Percentiles rank a stretch among this genome's conserved stretches.
Evolutionary conservation across 2,888 invertebrate species (phyloP).

Genomic region (Ormyrus rosae): DNA sequence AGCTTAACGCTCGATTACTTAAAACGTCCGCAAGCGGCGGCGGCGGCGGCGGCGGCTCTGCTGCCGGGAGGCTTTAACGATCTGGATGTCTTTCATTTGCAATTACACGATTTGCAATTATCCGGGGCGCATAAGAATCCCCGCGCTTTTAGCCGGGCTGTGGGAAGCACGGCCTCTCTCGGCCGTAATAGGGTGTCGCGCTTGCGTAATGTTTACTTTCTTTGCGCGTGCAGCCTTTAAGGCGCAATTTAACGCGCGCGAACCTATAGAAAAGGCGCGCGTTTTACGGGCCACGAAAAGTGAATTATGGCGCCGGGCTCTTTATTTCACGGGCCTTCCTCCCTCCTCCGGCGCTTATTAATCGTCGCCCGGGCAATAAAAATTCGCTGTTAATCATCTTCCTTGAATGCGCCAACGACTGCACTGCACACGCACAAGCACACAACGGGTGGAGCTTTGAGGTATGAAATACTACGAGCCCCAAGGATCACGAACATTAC

Average conservation of each 20-base stretch:
- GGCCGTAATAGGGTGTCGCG: slow-evolving; percentile 47
- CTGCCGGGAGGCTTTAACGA: slow-evolving; percentile 58
- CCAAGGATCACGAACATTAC: background rate
- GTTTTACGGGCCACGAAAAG: slow-evolving; percentile 24
- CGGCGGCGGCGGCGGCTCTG: background rate
- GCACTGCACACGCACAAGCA: background rate
- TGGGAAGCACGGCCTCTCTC: slow-evolving; percentile 4
- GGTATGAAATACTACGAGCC: background rate
- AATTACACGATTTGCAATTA: slow-evolving; percentile 61
- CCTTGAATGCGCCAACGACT: slow-evolving; percentile 9
- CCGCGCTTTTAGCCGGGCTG: background rate
- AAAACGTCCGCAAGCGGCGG: background rate
- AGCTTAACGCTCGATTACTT: slow-evolving; percentile 19
- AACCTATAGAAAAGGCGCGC: slow-evolving; percentile 21
- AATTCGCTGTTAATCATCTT: slow-evolving; percentile 45
- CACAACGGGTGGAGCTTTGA: slow-evolving; percentile 19
- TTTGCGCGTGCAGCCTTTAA: background rate
- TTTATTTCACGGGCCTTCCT: slow-evolving; percentile 13
- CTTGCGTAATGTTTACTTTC: slow-evolving; percentile 53
- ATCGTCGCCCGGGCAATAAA: slow-evolving; percentile 40
- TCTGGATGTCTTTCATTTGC: slow-evolving; percentile 63
- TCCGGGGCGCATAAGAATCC: slow-evolving; percentile 32
- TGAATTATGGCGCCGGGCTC: slow-evolving; percentile 31
- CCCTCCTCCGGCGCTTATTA: slow-evolving; percentile 26
- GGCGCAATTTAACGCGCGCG: background rate